These are phyloP conservation scores for Papilio xuthus DNA, from an alignment of 1,140 invertebrate genomes.

Conservation along the genomic window DNA sequence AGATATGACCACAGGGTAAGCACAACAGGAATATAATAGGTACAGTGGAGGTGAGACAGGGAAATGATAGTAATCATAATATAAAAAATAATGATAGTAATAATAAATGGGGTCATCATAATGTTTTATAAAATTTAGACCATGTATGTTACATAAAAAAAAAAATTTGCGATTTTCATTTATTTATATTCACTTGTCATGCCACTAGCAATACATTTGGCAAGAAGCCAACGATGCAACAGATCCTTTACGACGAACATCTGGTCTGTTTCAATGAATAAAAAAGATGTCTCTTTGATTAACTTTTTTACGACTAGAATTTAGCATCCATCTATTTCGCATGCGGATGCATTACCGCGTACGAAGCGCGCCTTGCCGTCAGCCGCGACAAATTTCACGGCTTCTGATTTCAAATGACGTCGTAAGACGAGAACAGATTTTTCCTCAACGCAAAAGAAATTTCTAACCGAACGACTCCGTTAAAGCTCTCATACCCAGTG, in stretches of 20 bases:
- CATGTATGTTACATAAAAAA: neutral
- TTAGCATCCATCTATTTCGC: constrained; percentile 43
- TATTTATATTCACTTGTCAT: constrained; percentile 48
- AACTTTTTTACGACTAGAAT: neutral
- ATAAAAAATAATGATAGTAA: too few species aligned
- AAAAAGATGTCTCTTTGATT: neutral
- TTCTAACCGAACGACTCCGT: constrained; percentile 68
- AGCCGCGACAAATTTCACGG: constrained; percentile 77
- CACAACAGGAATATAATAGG: too few species aligned
- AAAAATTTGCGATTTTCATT: neutral
- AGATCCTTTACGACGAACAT: constrained; percentile 56
- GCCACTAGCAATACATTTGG: constrained; percentile 58
- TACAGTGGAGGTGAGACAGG: neutral
- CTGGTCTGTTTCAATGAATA: neutral
- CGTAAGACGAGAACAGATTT: constrained; percentile 68
- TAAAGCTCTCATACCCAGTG: constrained; percentile 54
- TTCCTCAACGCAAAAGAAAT: constrained; percentile 62
- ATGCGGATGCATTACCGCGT: constrained; percentile 50
- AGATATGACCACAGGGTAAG: too few species aligned
- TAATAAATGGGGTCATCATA: neutral
- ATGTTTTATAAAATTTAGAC: neutral
- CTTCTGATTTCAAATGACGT: constrained; percentile 72
- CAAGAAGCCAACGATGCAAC: constrained; percentile 61
- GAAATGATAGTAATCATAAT: too few species aligned
- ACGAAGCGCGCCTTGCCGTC: constrained; percentile 49